Percentiles rank a stretch among this genome's conserved stretches.
Evolutionary conservation across 2,113 vertebrate species (phyloP).

Genomic region (Sebastes fasciatus): DNA sequence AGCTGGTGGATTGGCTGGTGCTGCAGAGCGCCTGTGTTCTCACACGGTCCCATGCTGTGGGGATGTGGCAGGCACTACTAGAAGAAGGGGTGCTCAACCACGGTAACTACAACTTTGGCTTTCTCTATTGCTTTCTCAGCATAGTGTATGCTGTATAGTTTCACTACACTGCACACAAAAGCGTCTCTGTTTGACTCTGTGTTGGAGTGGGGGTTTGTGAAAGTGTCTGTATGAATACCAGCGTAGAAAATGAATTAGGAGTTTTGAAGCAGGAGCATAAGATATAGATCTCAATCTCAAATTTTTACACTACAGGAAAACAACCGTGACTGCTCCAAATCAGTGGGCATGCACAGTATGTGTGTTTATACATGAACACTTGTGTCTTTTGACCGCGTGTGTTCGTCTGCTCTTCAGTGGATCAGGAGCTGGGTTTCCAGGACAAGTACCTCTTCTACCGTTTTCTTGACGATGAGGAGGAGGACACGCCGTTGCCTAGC

Average conservation of each 20-base stretch:
- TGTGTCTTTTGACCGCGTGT: constrained; percentile 10
- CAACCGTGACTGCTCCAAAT: neutral
- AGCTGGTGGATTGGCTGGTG: constrained; percentile 97
- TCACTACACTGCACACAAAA: neutral
- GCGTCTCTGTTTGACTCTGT: constrained; percentile 7
- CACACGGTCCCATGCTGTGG: constrained; percentile 94
- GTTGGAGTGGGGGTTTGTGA: neutral
- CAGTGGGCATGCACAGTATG: too few species aligned
- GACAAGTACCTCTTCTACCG: constrained; percentile 99
- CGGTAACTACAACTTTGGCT: constrained; percentile 81
- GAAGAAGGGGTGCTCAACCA: constrained; percentile 97
- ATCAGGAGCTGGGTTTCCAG: constrained; percentile 96
- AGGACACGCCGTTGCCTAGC: constrained; percentile 92
- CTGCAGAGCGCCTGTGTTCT: constrained; percentile 96
- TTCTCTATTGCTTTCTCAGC: neutral
- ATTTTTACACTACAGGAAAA: neutral
- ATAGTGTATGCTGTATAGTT: neutral
- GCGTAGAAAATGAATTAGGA: constrained; percentile 1
- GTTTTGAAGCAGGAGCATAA: constrained; percentile 23
- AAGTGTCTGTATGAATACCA: neutral
- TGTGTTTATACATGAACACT: neutral
- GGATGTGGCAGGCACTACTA: constrained; percentile 97
- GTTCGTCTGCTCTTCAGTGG: constrained; percentile 83
- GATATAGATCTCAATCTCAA: constrained; percentile 17
- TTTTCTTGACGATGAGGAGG: constrained; percentile 95